Evolutionary conservation across 2,888 invertebrate genomes (phyloP), one percentile per base, ranked within the genome.

Genomic region (Papilio gigon): DNA sequence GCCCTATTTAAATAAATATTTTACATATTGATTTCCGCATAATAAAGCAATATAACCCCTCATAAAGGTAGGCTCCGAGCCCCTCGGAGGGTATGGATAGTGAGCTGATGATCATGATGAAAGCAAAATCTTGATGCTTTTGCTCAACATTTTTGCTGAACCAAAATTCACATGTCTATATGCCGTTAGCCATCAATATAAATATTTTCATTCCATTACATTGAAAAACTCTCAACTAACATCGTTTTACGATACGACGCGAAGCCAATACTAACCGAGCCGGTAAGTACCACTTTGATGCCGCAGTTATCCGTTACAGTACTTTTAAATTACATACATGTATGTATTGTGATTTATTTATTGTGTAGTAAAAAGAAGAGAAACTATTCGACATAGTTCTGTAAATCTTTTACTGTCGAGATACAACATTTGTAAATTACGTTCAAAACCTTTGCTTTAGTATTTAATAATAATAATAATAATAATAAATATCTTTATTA

Each of bases 291-390:
- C 30, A 27, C n/a, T 53, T 53, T 27, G n/a, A 53, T 27, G 27
- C n/a, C n/a, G 27, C n/a, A n/a, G 53, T 53, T 8, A 53, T 53
- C 17, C 53, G 53, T 53, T 27, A 30, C 11, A 53, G 27, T 53
- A 53, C 53, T 50, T 53, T 27, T n/a, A 53, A 53, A 53, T 53
- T 56, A 56, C 30, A 17, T 56, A 30, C 30, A 30, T 17, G 30
- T 56, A 27, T 22, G 4, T 22, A 47, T 22, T 47, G 44, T 27
- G 27, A 27, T 27, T n/a, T 47, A 22, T 17, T 42, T 47, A 47
- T 47, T 47, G 4, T 11, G 12, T 11, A 47, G 5, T 47, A 47
- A 4, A 44, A 44, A 20, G 20, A n/a, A 22, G 22, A 44, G 2
- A 20, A 20, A 44, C 11, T 11, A 22, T 47, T 47, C 47, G 22